phyloP scores from a whole-genome alignment of 2,113 vertebrate genomes.

The Alligator sinensis region DNA sequence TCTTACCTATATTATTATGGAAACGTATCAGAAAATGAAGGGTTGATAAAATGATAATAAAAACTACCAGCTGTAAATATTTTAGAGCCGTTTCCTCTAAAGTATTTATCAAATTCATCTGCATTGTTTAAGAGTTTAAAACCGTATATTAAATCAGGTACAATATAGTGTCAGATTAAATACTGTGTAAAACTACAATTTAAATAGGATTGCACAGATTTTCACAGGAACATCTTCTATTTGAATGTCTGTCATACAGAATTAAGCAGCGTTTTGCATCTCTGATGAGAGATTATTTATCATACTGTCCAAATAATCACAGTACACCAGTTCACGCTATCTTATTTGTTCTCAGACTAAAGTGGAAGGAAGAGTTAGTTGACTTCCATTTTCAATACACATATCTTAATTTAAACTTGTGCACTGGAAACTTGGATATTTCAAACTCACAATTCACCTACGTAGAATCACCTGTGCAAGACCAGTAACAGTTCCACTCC shows the following conservation, averaged over 20 bases:
- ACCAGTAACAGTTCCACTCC: neutral
- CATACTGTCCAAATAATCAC: neutral
- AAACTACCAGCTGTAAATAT: neutral
- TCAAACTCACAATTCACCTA: neutral
- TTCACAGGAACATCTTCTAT: neutral
- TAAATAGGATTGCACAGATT: neutral
- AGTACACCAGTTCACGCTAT: neutral
- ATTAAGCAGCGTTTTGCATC: neutral
- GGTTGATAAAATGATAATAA: neutral
- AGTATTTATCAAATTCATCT: neutral
- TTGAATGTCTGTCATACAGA: slow-evolving; percentile 1
- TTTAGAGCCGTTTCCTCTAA: neutral
- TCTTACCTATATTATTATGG: neutral
- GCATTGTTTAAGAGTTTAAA: neutral
- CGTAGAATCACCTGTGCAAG: neutral
- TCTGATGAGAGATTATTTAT: neutral
- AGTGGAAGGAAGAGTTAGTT: neutral
- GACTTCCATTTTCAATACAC: neutral
- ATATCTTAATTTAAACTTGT: neutral
- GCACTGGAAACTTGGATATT: neutral
- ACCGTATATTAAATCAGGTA: neutral
- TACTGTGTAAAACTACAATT: neutral
- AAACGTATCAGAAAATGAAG: neutral
- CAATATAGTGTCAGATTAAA: neutral
- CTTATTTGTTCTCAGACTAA: neutral